A percentile compares a stretch with the other conserved stretches of the same genome.
phyloP scores from a whole-genome alignment of 30 jellyfish, hydroid and myxozoan genomes.

The Pseudorhiza aurosa region DNA sequence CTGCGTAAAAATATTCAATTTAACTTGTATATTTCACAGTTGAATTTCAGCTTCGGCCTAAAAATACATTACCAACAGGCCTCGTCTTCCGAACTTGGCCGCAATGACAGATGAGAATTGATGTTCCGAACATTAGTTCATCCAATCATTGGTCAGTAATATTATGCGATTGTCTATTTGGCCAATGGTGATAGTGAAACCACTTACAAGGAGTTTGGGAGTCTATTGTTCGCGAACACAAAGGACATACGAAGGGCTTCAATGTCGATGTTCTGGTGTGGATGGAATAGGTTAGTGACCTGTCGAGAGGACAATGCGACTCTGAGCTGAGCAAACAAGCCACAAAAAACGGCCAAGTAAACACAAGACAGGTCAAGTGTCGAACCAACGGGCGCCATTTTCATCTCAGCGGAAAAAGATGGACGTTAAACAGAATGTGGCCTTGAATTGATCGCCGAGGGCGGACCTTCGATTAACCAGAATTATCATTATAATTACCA shows the following conservation, averaged over 20 bases:
- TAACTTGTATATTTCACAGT: too few relatives aligned
- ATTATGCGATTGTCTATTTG: slow-evolving; percentile 4
- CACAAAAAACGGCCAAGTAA: background rate
- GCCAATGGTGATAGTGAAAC: slow-evolving; percentile 27
- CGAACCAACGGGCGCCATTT: slow-evolving; percentile 12
- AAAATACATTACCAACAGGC: too few relatives aligned
- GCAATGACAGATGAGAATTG: slow-evolving; percentile 50
- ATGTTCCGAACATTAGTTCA: slow-evolving; percentile 58
- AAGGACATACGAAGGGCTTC: background rate
- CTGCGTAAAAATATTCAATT: slow-evolving; percentile 26
- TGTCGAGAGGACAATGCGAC: background rate
- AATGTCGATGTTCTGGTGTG: background rate
- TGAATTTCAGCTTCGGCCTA: too few relatives aligned
- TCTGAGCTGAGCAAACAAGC: background rate
- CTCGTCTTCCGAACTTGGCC: background rate
- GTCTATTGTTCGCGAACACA: background rate
- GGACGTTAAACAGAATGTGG: too few relatives aligned
- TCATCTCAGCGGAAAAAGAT: background rate
- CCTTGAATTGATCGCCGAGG: too few relatives aligned
- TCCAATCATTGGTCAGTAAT: slow-evolving; percentile 32
- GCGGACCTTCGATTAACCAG: too few relatives aligned
- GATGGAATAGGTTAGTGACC: slow-evolving; percentile 1
- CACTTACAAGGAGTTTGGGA: slow-evolving; percentile 15
- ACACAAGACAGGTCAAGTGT: slow-evolving; percentile 11
- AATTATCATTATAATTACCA: too few relatives aligned